Evolutionary conservation across 2,888 invertebrate genomes (phyloP).

Genomic region (Deilephila porcellus): DNA sequence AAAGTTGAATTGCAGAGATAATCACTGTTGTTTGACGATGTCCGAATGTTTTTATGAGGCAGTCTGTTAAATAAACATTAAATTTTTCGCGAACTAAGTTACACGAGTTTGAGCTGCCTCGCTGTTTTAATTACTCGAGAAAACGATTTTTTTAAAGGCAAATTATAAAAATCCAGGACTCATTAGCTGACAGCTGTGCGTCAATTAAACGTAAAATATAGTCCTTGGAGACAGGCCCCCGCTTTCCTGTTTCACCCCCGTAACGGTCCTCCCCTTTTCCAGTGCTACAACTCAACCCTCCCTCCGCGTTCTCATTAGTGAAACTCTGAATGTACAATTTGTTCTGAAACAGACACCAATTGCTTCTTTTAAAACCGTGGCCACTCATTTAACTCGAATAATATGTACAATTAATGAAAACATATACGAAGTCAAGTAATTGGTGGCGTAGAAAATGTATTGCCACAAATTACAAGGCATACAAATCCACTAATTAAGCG

Average conservation of each 20-base stretch:
- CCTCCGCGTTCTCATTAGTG: conserved; percentile 77
- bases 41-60: neutral
- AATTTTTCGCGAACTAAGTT: conserved; percentile 30
- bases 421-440: conserved; percentile 14
- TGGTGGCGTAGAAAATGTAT: neutral
- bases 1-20: neutral
- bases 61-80: conserved; percentile 25
- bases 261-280: conserved; percentile 48
- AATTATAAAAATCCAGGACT: conserved; percentile 72
- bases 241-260: conserved; percentile 42
- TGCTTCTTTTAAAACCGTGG: conserved; percentile 73
- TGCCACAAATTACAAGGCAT: neutral
- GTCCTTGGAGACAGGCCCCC: conserved; percentile 68
- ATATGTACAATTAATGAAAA: conserved; percentile 23
- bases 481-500: neutral
- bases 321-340: conserved; percentile 79
- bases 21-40: neutral
- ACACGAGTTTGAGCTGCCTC: conserved; percentile 31
- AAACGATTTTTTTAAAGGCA: conserved; percentile 42
- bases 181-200: conserved; percentile 82
- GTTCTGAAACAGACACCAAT: conserved; percentile 80
- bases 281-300: conserved; percentile 59
- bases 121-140: conserved; percentile 36
- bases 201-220: conserved; percentile 84
- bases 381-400: conserved; percentile 66